Conservation (phyloP, 2,113 vertebrate genomes). For the Danionella cerebrum region DNA sequence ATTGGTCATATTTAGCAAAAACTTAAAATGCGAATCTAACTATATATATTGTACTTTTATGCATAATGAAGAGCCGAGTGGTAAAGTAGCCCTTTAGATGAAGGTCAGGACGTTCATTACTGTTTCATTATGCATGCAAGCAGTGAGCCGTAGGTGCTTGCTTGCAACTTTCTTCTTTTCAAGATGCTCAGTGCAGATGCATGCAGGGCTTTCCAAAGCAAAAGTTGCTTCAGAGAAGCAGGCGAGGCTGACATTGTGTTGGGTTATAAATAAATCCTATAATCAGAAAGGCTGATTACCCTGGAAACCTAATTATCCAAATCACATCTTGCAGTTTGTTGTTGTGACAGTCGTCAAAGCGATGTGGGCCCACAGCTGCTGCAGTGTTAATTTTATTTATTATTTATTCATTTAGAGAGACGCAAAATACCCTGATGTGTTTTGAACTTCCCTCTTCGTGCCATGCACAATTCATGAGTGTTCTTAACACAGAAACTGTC, state of each 20-base stretch:
- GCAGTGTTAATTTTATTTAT: slow-evolving; percentile 22
- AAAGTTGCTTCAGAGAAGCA: background rate
- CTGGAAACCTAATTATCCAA: slow-evolving; percentile 52
- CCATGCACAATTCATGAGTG: slow-evolving; percentile 9
- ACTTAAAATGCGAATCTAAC: too few species aligned
- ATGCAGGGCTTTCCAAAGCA: background rate
- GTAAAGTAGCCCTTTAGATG: background rate
- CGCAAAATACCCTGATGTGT: background rate
- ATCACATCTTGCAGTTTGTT: slow-evolving; percentile 54
- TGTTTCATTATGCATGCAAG: too few species aligned
- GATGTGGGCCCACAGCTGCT: background rate
- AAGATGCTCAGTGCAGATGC: too few species aligned
- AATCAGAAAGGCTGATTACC: slow-evolving; percentile 48
- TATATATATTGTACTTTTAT: too few species aligned
- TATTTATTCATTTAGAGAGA: slow-evolving; percentile 31
- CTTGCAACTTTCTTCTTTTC: too few species aligned
- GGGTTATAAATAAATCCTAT: slow-evolving; percentile 60
- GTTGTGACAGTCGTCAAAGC: slow-evolving; percentile 48
- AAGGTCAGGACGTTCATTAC: too few species aligned
- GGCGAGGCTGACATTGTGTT: slow-evolving; percentile 50
- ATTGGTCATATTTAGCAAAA: too few species aligned
- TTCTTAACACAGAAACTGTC: background rate
- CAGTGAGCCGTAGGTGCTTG: too few species aligned
- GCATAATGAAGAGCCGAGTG: too few species aligned
- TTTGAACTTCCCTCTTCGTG: background rate